phyloP scores from a whole-genome alignment of 2,797 vertebrate genomes.

The Parotocinclus haroldoi region DNA sequence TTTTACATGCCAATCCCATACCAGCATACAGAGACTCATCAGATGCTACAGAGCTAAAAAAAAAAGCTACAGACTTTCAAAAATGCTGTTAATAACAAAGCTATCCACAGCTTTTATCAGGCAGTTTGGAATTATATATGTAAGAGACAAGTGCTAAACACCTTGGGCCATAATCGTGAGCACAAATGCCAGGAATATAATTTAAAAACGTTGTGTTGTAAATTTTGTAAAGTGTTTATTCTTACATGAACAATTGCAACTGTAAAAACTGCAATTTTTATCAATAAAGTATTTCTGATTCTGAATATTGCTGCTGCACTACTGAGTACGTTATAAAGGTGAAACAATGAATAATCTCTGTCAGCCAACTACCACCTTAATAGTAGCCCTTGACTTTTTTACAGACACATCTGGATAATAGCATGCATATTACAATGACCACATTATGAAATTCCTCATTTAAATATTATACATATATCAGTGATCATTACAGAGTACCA shows the following conservation, averaged over 20 bases:
- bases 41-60: constrained; percentile 10
- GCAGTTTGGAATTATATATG: too few relatives aligned
- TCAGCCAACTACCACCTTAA: constrained; percentile 46
- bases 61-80: background rate
- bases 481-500: constrained; percentile 61
- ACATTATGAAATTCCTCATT: constrained; percentile 42
- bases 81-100: background rate
- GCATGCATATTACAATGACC: constrained; percentile 30
- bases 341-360: constrained; percentile 49
- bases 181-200: background rate
- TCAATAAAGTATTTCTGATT: too few relatives aligned
- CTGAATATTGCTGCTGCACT: constrained; percentile 17
- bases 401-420: constrained; percentile 30
- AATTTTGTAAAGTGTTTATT: background rate
- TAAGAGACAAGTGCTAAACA: constrained; percentile 27
- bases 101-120: background rate
- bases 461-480: constrained; percentile 53
- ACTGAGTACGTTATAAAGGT: constrained; percentile 5
- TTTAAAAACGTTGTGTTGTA: too few relatives aligned
- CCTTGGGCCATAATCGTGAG: constrained; percentile 19
- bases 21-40: constrained; percentile 41
- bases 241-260: constrained; percentile 10
- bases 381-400: constrained; percentile 37
- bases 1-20: constrained; percentile 32
- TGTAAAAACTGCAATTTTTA: background rate